Evolutionary conservation across 2,888 invertebrate genomes (phyloP).

Genomic region (Euclidia mi): DNA sequence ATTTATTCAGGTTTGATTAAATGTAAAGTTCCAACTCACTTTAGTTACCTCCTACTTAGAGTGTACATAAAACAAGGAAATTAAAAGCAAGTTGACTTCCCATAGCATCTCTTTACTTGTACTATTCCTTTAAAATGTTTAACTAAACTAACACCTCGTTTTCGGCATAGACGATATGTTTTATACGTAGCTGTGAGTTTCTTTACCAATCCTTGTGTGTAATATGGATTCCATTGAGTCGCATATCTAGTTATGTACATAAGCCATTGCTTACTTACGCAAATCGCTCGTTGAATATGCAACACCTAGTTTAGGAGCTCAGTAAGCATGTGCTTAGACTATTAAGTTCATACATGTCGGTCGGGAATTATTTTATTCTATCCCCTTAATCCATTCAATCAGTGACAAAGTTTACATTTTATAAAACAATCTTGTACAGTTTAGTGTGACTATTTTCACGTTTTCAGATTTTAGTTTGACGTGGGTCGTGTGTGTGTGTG

Average conservation of each 20-base stretch:
- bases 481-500: slow-evolving; percentile 9
- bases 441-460: not conserved
- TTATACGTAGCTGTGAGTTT: slow-evolving; percentile 30
- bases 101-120: not conserved
- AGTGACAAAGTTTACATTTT: slow-evolving; percentile 26
- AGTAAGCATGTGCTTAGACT: slow-evolving; percentile 87
- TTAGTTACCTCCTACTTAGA: too few relatives aligned
- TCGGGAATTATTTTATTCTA: slow-evolving; percentile 67
- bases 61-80: too few relatives aligned
- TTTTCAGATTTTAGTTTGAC: not conserved
- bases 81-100: too few relatives aligned
- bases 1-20: too few relatives aligned
- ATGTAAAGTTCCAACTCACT: too few relatives aligned
- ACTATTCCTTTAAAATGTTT: not conserved
- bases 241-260: slow-evolving; percentile 79
- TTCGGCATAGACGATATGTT: not conserved
- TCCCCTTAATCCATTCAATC: slow-evolving; percentile 58
- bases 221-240: slow-evolving; percentile 54
- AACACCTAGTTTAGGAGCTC: slow-evolving; percentile 87
- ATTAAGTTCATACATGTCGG: slow-evolving; percentile 81
- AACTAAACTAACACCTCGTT: not conserved
- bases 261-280: slow-evolving; percentile 88
- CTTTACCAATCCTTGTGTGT: slow-evolving; percentile 54
- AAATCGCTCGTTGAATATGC: slow-evolving; percentile 89
- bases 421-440: slow-evolving; percentile 10